Base-by-base conservation (phyloP, 2,113 vertebrate species). In the Galeopterus variegatus region DNA sequence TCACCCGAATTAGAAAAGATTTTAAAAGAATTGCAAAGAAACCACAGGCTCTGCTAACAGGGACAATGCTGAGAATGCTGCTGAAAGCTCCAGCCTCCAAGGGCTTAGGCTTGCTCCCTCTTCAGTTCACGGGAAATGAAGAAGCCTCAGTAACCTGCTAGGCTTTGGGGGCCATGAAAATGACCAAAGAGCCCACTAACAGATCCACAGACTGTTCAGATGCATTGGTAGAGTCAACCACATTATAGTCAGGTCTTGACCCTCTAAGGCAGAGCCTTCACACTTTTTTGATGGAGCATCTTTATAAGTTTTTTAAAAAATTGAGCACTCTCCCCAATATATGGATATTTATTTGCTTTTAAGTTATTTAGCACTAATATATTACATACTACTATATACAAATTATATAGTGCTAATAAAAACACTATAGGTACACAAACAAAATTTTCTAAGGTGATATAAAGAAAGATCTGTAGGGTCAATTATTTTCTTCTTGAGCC, bases 381-480 rank as follows among this genome's bases (percentile, higher is more conserved):
- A 70, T 65, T 83, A 28, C 26, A 60, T 41, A 33, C 24, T 31
- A 28, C 41, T 60, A 60, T 48, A 31, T 84, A 56, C 12, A 73
- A 79, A 77, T 56, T 54, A 41, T 31, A 69, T 23, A 87, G 5
- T 48, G 3, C 36, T 45, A 50, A 31, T n/a, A 33, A 31, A 90
- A 90, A 62, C 18, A 77, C 56, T 92, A 36, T 31, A 52, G 10
- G 85, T 36, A 90, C 1, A 64, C 45, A 86, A 65, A 92, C 33
- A 76, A 81, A 96, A 45, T 72, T 36, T 92, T 82, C 80, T 76
- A 70, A 90, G 19, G 31, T 50, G 60, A 76, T 85, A 18, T 75
- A 33, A 28, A 79, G 28, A 67, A 62, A 85, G 48, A 72, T 31
- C 60, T 41, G 33, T 23, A 70, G 62, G 15, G 8, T 11, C 9